phyloP scores from a whole-genome alignment of 2,113 vertebrate genomes.

The Eclectus roratus region DNA sequence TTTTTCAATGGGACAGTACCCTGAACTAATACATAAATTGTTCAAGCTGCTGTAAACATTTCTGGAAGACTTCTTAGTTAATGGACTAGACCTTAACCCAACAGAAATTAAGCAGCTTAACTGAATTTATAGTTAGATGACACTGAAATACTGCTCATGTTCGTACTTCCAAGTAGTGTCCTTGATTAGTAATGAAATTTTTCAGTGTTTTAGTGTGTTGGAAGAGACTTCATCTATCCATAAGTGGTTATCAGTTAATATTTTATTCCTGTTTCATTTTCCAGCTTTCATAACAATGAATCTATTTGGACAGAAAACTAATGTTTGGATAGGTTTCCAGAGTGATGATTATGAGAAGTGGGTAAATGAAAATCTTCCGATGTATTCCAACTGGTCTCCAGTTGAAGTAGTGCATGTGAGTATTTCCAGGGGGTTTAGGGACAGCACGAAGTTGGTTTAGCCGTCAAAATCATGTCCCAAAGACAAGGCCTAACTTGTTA shows the following conservation, averaged over 20 bases:
- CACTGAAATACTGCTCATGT: neutral
- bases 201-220: neutral
- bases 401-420: conserved; percentile 75
- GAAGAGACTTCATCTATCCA: neutral
- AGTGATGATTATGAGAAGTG: conserved; percentile 80
- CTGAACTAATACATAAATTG: neutral
- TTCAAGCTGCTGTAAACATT: neutral
- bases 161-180: neutral
- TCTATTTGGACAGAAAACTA: conserved; percentile 82
- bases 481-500: neutral
- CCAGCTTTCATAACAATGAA: conserved; percentile 94
- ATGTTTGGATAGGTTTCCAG: conserved; percentile 88
- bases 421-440: neutral
- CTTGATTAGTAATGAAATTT: conserved; percentile 13
- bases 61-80: neutral
- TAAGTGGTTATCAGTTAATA: neutral
- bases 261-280: conserved; percentile 52
- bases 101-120: neutral
- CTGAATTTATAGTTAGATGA: conserved; percentile 1
- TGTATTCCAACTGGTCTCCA: conserved; percentile 91
- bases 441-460: neutral
- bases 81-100: neutral
- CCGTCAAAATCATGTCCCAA: neutral
- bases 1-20: neutral
- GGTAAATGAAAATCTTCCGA: conserved; percentile 75